Conservation (phyloP, 2,797 vertebrate species). For the Ptychadena robeensis region DNA sequence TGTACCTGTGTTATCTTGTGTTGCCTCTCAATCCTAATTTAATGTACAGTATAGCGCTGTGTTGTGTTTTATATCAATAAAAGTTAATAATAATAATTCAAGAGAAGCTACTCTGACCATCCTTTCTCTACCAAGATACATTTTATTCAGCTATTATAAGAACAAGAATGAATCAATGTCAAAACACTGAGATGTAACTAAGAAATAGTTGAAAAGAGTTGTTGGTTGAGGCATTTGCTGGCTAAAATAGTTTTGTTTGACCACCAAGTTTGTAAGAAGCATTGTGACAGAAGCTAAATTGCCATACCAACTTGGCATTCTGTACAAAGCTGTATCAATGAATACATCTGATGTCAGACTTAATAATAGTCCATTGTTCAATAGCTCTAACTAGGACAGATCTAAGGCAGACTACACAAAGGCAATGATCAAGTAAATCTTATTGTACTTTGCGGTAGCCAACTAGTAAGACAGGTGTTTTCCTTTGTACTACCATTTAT, state of each 20-base stretch:
- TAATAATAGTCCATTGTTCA: constrained; percentile 33
- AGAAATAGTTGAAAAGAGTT: background rate
- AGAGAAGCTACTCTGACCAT: background rate
- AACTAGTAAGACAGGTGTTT: background rate
- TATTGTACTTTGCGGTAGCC: background rate
- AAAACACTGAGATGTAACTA: background rate
- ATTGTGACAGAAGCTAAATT: constrained; percentile 40
- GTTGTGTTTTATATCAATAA: no score
- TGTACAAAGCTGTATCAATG: constrained; percentile 22
- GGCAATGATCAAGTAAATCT: background rate
- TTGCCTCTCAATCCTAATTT: no score
- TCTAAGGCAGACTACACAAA: constrained; percentile 7
- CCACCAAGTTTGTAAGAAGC: constrained; percentile 20
- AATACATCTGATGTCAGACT: constrained; percentile 28
- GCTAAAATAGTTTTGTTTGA: constrained; percentile 4
- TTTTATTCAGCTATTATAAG: background rate
- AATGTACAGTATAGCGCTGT: no score
- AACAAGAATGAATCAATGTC: background rate
- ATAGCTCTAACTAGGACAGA: constrained; percentile 2
- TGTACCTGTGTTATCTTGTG: no score
- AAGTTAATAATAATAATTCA: background rate
- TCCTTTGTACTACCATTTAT: background rate
- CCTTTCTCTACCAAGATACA: background rate
- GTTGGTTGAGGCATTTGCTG: background rate
- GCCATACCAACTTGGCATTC: constrained; percentile 57